phyloP scores from a whole-genome alignment of 2,888 invertebrate species.

The Drosophila buzzatii region DNA sequence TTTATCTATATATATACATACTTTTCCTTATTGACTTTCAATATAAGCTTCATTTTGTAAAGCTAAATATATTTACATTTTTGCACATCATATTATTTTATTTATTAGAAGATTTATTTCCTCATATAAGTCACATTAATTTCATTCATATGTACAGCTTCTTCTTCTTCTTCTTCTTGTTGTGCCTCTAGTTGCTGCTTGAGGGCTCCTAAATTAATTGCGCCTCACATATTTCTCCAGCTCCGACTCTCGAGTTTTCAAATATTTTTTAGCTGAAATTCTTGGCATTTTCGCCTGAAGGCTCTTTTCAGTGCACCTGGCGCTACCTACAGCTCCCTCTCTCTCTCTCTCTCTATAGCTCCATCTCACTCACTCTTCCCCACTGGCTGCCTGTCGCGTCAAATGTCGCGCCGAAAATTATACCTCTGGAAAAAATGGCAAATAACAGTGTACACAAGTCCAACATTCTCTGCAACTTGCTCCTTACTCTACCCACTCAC shows the following conservation, averaged over 20 bases:
- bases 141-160: not conserved
- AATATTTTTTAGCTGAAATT: constrained; percentile 54
- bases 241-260: constrained; percentile 13
- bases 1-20: not conserved
- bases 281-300: constrained; percentile 44
- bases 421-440: constrained; percentile 65
- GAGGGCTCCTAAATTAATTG: constrained; percentile 43
- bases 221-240: constrained; percentile 3
- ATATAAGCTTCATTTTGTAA: not conserved
- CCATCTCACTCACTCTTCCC: not conserved
- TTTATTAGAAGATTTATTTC: constrained; percentile 1
- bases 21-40: not conserved
- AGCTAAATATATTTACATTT: not conserved
- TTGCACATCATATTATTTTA: not conserved
- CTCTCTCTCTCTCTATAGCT: not conserved
- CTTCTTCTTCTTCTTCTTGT: not conserved
- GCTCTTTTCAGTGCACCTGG: constrained; percentile 3
- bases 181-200: constrained; percentile 3
- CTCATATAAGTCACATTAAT: not conserved
- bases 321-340: not conserved
- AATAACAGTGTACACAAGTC: constrained; percentile 59
- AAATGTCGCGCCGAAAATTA: constrained; percentile 84
- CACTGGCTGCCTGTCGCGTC: constrained; percentile 72
- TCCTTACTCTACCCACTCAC: not conserved
- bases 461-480: constrained; percentile 39